Percentiles rank a stretch among this genome's conserved stretches.
Evolutionary conservation across 2,113 vertebrate genomes (phyloP).

Genomic region (Sorex araneus): DNA sequence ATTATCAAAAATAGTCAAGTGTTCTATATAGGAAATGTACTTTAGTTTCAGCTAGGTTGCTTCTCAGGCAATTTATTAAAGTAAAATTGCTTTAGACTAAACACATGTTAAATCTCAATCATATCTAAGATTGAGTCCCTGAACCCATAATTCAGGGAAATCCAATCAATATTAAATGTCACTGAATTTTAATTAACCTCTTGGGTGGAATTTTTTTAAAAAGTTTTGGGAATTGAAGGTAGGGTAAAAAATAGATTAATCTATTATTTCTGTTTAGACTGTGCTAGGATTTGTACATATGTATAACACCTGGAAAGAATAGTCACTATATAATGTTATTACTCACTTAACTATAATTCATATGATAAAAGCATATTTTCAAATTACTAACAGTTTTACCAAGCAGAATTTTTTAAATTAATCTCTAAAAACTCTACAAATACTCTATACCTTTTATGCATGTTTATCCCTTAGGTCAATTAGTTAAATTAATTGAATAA

Average conservation of each 20-base stretch:
- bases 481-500: background rate
- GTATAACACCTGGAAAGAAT: background rate
- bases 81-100: slow-evolving; percentile 51
- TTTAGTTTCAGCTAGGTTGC: background rate
- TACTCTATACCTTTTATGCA: background rate
- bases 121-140: background rate
- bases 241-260: background rate
- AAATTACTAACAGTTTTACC: background rate
- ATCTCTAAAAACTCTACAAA: too few relatives aligned
- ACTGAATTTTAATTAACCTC: slow-evolving; percentile 25
- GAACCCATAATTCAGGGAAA: background rate
- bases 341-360: background rate
- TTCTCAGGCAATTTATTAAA: background rate
- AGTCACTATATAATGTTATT: background rate
- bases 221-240: background rate
- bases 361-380: background rate
- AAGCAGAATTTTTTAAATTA: background rate
- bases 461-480: background rate
- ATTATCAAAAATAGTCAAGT: too few relatives aligned
- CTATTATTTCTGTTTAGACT: slow-evolving; percentile 28
- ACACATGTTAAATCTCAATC: slow-evolving; percentile 59
- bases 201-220: background rate
- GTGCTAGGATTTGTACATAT: background rate
- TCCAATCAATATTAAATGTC: background rate
- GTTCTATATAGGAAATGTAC: too few relatives aligned